phyloP scores from a whole-genome alignment of 2,797 vertebrate genomes.

The Pelobates cultripes region DNA sequence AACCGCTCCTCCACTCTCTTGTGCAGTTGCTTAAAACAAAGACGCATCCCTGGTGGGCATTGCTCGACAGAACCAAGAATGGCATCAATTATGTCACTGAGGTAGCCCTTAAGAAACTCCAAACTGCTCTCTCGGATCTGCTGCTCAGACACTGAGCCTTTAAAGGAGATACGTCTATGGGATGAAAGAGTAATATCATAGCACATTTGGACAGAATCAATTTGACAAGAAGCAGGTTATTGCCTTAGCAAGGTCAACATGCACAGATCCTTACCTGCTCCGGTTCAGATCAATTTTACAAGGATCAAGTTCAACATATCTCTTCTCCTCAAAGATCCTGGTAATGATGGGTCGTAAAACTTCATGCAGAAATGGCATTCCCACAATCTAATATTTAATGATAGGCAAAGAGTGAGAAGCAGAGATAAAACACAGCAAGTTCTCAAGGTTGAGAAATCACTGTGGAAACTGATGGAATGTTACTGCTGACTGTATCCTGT shows the following conservation, averaged over 20 bases:
- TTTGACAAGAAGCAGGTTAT: neutral
- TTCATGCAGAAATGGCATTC: conserved; percentile 89
- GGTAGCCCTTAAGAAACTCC: conserved; percentile 67
- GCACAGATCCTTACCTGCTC: conserved; percentile 69
- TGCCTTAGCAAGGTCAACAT: neutral
- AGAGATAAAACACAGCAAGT: too few species aligned
- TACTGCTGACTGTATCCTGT: too few species aligned
- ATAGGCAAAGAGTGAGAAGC: neutral
- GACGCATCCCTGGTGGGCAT: conserved; percentile 82
- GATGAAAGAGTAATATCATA: neutral
- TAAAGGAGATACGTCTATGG: conserved; percentile 69
- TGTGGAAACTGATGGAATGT: too few species aligned
- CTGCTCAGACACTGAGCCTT: conserved; percentile 61
- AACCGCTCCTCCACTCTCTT: conserved; percentile 82
- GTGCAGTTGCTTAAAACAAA: conserved; percentile 84
- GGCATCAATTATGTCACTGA: conserved; percentile 53
- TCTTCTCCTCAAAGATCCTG: conserved; percentile 89
- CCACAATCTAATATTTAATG: conserved; percentile 77
- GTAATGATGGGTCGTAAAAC: conserved; percentile 84
- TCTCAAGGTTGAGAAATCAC: too few species aligned
- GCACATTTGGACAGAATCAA: neutral
- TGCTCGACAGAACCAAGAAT: conserved; percentile 62
- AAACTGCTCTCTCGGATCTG: conserved; percentile 68
- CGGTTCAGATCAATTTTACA: conserved; percentile 87
- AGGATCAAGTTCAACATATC: conserved; percentile 90